A percentile compares a stretch with the other conserved stretches of the same genome.
Conservation (phyloP, 2,113 vertebrate species). For the Anguilla japonica region DNA sequence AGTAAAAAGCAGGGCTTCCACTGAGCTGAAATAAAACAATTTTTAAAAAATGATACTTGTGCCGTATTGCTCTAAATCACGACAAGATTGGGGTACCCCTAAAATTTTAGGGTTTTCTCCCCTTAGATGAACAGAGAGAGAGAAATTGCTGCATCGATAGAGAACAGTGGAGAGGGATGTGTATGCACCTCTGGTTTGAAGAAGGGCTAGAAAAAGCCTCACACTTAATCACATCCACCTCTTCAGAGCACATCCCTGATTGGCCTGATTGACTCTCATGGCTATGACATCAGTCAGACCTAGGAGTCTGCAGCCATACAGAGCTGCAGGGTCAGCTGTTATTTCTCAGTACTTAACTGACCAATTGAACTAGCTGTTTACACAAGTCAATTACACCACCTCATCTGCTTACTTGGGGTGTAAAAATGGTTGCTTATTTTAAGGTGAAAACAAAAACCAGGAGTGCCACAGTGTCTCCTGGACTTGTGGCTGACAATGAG, state of each 20-base stretch:
- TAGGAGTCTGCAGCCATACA: too few species aligned
- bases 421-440: too few species aligned
- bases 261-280: background rate
- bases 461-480: too few species aligned
- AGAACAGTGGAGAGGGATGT: background rate
- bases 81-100: background rate
- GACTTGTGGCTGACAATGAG: too few species aligned
- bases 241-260: background rate
- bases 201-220: background rate
- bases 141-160: background rate
- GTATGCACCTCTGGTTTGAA: background rate
- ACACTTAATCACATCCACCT: background rate
- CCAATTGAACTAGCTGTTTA: too few species aligned
- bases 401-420: too few species aligned
- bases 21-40: constrained; percentile 72
- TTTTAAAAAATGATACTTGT: constrained; percentile 61
- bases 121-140: background rate
- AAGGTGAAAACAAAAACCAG: too few species aligned
- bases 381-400: too few species aligned
- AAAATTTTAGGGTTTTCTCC: background rate
- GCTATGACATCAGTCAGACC: background rate
- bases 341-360: too few species aligned
- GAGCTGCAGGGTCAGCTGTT: too few species aligned
- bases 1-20: constrained; percentile 74
- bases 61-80: background rate